Evolutionary conservation across 2,113 vertebrate species (phyloP), one percentile per base, ranked within the genome.

Genomic region (Chrysochloris asiatica): DNA sequence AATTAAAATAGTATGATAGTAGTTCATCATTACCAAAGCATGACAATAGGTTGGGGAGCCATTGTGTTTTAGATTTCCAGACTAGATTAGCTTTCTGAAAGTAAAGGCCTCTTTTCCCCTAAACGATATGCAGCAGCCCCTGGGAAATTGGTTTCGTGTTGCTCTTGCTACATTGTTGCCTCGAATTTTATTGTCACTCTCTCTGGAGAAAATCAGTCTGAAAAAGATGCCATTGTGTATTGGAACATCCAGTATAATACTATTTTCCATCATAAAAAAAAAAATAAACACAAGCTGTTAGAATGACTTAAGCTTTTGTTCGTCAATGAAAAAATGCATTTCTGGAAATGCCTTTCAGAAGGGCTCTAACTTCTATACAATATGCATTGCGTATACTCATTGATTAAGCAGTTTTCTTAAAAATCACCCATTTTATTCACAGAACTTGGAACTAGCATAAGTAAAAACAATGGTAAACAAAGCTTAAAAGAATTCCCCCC

Each of bases 401-500:
- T 8, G 54, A 10, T 59, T 72, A 87, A 87, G 54, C 24, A 21
- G 33, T 65, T 84, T 22, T 17, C 38, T 81, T 84, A 33, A 86
- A 90, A 95, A 85, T n/a, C 52, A 54, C 4, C 19, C 28, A 8
- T 38, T 92, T 86, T 84, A 67, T 50, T 79, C 28, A 2, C 11
- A 54, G 52, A 45, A 52, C 63, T 92, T 89, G 47, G 45, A 77
- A 22, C 6, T 45, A 73, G 22, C 43, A 6, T 45, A 71, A 65
- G 38, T 67, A 67, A 92, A 89, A 86, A 33, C 28, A 4, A 43
- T 47, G 26, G 38, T 48, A 93, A 93, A 89, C 91, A 89, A 87
- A 90, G 67, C 84, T 93, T 47, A 45, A 85, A 93, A 91, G 80
- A 63, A 83, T 38, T 50, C 86, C 87, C 61, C 93, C 69, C 78